Conservation (phyloP, 2,113 vertebrate genomes). For the Atrichornis clamosus region DNA sequence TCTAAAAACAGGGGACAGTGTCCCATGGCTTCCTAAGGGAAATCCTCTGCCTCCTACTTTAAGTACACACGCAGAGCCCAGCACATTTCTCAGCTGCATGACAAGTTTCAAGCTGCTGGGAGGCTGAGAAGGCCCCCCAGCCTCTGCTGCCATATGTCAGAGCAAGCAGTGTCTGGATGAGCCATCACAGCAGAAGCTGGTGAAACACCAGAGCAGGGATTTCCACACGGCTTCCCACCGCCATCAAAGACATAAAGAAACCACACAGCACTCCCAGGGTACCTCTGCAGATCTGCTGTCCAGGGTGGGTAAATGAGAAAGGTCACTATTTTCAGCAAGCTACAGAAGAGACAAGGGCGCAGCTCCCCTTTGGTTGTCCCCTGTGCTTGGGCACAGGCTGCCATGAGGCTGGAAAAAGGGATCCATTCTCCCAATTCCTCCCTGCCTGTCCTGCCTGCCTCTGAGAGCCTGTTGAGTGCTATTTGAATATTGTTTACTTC, state of each 20-base stretch:
- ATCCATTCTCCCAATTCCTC: not conserved
- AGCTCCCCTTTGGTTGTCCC: not conserved
- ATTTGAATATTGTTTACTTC: conserved; percentile 32
- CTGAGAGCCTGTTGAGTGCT: not conserved
- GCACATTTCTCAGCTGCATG: not conserved
- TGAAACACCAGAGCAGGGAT: not conserved
- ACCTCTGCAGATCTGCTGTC: not conserved
- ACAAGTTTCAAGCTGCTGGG: not conserved
- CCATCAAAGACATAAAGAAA: not conserved
- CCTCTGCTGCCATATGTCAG: not conserved
- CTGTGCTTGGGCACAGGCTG: not conserved
- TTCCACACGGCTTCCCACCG: not conserved
- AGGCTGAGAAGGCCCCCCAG: not conserved
- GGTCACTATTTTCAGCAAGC: not conserved
- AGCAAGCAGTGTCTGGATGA: not conserved
- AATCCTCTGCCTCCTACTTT: not conserved
- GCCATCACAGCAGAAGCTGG: accelerated
- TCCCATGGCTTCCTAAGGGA: not conserved
- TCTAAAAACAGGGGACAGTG: not conserved
- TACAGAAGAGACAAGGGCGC: not conserved
- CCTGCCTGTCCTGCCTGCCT: not conserved
- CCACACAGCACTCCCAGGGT: accelerated
- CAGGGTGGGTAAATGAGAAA: not conserved
- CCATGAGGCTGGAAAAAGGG: not conserved
- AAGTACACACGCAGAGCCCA: not conserved